Evolutionary conservation across 2,797 vertebrate species (phyloP), one percentile per base, ranked within the genome.

Genomic region (Schizothorax lantsangensis): DNA sequence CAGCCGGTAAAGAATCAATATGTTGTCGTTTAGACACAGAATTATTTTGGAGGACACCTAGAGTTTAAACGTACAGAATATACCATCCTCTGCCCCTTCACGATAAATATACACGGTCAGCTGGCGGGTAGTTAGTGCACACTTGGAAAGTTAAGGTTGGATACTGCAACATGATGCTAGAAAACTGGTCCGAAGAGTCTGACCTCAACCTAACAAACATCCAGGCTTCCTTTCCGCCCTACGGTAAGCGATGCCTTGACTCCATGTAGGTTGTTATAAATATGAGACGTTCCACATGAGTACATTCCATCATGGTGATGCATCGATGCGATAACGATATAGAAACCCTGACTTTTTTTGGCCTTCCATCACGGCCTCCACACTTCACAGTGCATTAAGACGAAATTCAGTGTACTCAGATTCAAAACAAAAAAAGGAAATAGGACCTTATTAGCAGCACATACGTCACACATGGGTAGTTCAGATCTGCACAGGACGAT

Each of bases 331-430:
- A 92, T 92, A 84, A 91, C 86, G 84, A 92, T 91, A 91, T 90
- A 91, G 85, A 89, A 89, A 91, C 93, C 93, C 93, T 92, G 92
- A 93, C 94, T 93, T 93, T 91, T 74, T 83, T 71, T 88, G 93
- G 93, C 90, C 88, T 85, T 89, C 86, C 89, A 90, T 90, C 92
- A 89, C 89, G 83, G 88, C 91, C 92, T 92, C 93, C 93, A 94
- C 89, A 92, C 94, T 95, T 96, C 95, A 95, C 95, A 96, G 96
- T 96, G 96, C 95, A 95, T 95, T 95, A 95, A 96, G 94, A 96
- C 94, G 91, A 94, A 91, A 91, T 95, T 95, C 95, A 96, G 96
- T 96, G 95, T 96, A 95, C 94, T 95, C 93, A 88, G 94, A 95
- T 94, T 93, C 84, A 89, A 89, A 87, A 86, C 79, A 80, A 88